phyloP scores from a whole-genome alignment of 2,888 invertebrate species.

The Hedychridium roseum region DNA sequence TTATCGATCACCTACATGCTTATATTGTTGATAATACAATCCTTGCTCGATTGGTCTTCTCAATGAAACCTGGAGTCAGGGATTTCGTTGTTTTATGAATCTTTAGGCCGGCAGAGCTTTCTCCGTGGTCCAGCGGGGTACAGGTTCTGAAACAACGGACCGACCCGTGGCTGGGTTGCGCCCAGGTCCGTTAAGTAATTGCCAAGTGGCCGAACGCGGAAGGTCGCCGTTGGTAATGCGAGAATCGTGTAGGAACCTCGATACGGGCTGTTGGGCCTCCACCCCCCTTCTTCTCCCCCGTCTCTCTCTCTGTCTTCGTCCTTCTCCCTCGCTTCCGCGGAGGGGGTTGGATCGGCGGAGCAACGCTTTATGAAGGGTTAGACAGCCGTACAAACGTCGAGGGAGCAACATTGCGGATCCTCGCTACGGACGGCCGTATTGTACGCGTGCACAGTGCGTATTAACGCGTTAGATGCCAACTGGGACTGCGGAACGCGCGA shows the following conservation, averaged over 20 bases:
- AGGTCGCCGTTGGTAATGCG: constrained; percentile 49
- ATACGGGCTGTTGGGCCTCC: constrained; percentile 6
- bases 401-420: constrained; percentile 20
- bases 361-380: constrained; percentile 29
- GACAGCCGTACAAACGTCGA: constrained; percentile 20
- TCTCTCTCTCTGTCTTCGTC: background rate
- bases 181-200: constrained; percentile 53
- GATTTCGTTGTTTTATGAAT: too few relatives aligned
- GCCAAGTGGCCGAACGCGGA: constrained; percentile 35
- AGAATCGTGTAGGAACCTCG: constrained; percentile 50
- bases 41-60: too few relatives aligned
- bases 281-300: background rate
- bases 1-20: too few relatives aligned
- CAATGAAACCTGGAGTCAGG: too few relatives aligned
- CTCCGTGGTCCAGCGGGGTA: too few relatives aligned
- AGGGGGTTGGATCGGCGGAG: constrained; percentile 13
- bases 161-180: too few relatives aligned
- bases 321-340: background rate
- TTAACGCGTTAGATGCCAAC: constrained; percentile 38
- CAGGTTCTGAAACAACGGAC: too few relatives aligned
- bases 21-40: too few relatives aligned
- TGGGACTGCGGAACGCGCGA: too few relatives aligned
- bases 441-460: constrained; percentile 30
- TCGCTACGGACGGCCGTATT: constrained; percentile 32
- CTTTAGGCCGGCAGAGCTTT: too few relatives aligned